phyloP scores from a whole-genome alignment of 2,113 vertebrate genomes.

The crab-eating macaque (Macaca fascicularis) region T2T-MFA8v1.1 NC_088376.1:159140001-159140500 shows the following conservation, averaged over 20 bases:
- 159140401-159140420: constrained; percentile 42
- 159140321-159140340: not conserved
- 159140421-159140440: constrained; percentile 45
- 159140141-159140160: not conserved
- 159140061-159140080: accelerated
- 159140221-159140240: not conserved
- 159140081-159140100: not conserved
- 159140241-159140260: not conserved
- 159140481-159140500: not conserved
- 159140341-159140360: constrained; percentile 7
- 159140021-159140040: not conserved
- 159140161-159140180: not conserved
- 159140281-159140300: not conserved
- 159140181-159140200: not conserved
- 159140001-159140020: not conserved
- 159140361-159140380: not conserved
- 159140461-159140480: constrained; percentile 1
- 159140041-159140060: not conserved
- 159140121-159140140: not conserved
- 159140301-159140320: not conserved
- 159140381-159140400: constrained; percentile 32
- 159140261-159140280: not conserved
- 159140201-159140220: not conserved
- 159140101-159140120: not conserved
- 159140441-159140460: constrained; percentile 24